Evolutionary conservation across 1,140 invertebrate species (phyloP).

Genomic region (Hestina assimilis): DNA sequence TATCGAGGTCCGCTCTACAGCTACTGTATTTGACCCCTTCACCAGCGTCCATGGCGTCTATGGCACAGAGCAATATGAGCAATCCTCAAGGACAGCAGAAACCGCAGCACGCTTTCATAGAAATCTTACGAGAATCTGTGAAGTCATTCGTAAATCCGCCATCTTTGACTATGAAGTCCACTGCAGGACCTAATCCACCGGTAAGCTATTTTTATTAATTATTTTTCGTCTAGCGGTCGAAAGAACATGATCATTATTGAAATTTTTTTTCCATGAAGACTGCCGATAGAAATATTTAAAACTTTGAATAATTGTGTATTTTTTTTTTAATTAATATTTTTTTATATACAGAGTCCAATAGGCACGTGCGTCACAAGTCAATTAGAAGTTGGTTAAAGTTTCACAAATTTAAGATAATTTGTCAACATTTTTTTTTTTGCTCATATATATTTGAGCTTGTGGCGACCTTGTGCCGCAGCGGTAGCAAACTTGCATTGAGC

Average conservation of each 20-base stretch:
- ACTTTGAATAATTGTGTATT: too few species aligned
- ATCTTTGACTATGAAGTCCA: constrained; percentile 84
- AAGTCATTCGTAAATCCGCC: constrained; percentile 93
- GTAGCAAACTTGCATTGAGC: too few species aligned
- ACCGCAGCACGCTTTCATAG: constrained; percentile 82
- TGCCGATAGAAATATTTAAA: background rate
- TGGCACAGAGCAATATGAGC: constrained; percentile 38
- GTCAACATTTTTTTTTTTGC: too few species aligned
- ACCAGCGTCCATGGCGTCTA: constrained; percentile 53
- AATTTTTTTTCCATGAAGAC: too few species aligned
- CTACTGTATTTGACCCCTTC: constrained; percentile 84
- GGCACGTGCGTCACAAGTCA: too few species aligned
- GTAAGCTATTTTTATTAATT: constrained; percentile 41
- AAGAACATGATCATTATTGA: too few species aligned
- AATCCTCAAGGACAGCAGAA: constrained; percentile 26
- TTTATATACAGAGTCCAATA: too few species aligned
- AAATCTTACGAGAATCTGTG: constrained; percentile 91
- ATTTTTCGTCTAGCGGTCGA: background rate
- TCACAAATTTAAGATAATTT: too few species aligned
- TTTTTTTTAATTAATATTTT: too few species aligned
- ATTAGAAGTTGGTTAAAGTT: too few species aligned
- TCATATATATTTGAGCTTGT: too few species aligned
- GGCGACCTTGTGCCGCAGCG: too few species aligned
- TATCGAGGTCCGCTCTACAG: constrained; percentile 95
- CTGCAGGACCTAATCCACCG: constrained; percentile 81